These are phyloP conservation scores for Meda fulgida DNA, from an alignment of 2,797 vertebrate genomes.

Conservation along the genomic window DNA sequence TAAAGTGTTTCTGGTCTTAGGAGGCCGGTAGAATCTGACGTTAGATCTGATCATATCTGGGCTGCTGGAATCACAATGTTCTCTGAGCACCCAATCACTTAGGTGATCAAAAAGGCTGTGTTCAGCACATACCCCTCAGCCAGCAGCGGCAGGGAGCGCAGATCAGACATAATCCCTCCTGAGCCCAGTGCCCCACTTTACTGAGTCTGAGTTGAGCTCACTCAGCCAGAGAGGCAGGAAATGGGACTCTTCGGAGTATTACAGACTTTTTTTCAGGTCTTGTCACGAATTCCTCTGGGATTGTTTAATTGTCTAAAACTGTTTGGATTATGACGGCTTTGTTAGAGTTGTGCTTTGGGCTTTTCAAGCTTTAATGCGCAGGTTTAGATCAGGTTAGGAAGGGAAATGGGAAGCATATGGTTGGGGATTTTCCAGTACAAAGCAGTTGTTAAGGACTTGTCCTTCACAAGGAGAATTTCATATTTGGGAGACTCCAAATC, in stretches of 20 bases:
- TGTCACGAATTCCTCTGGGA: conserved; percentile 44
- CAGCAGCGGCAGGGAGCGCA: conserved; percentile 37
- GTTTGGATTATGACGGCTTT: conserved; percentile 35
- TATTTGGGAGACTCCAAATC: background rate
- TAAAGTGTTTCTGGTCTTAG: background rate
- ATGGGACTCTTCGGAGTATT: conserved; percentile 9
- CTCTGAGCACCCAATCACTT: conserved; percentile 38
- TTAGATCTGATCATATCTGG: conserved; percentile 1
- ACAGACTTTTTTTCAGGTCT: conserved; percentile 29
- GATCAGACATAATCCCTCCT: conserved; percentile 63
- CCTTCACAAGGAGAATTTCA: background rate
- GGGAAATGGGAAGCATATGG: conserved; percentile 5
- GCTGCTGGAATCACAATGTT: conserved; percentile 15
- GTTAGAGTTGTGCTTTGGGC: background rate
- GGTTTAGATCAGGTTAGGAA: conserved; percentile 3
- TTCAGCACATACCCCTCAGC: conserved; percentile 12
- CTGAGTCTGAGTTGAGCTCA: conserved; percentile 52
- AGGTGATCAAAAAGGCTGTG: conserved; percentile 37
- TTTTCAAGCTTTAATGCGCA: background rate
- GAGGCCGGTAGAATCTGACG: background rate
- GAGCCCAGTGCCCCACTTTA: conserved; percentile 60
- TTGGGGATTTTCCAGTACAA: conserved; percentile 16
- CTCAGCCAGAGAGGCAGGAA: conserved; percentile 31
- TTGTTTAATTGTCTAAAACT: conserved; percentile 53
- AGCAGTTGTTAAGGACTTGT: background rate